Evolutionary conservation across 2,113 vertebrate species (phyloP).

Genomic region (Chaetorhynchus papuensis): DNA sequence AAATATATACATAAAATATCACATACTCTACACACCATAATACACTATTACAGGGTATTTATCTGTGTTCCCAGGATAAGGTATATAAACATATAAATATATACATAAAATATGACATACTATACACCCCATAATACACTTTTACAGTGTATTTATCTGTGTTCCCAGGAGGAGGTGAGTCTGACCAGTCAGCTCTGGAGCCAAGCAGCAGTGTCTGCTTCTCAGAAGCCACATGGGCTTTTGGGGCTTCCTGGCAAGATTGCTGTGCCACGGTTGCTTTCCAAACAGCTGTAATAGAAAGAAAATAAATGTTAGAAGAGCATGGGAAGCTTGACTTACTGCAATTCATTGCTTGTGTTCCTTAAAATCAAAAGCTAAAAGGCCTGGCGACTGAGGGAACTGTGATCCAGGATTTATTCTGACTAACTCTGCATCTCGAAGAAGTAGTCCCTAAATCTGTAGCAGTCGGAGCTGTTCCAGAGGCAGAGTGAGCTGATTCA

Average conservation of each 20-base stretch:
- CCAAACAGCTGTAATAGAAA: neutral
- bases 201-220: neutral
- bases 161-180: neutral
- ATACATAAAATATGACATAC: neutral
- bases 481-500: conserved; percentile 35
- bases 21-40: neutral
- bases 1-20: neutral
- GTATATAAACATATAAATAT: too few relatives aligned
- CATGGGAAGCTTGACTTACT: neutral
- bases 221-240: neutral
- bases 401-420: conserved; percentile 3
- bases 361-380: conserved; percentile 5
- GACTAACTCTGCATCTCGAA: conserved; percentile 27
- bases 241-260: neutral
- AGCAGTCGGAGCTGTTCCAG: neutral
- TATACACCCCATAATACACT: neutral
- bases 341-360: neutral
- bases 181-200: neutral
- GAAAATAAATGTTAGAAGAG: neutral
- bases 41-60: neutral
- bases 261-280: neutral
- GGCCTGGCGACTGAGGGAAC: neutral
- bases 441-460: neutral
- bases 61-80: neutral
- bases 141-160: rapidly evolving